A percentile compares a stretch with the other conserved stretches of the same genome.
Conservation (phyloP, 2,113 vertebrate genomes). For the Nibea coibor region DNA sequence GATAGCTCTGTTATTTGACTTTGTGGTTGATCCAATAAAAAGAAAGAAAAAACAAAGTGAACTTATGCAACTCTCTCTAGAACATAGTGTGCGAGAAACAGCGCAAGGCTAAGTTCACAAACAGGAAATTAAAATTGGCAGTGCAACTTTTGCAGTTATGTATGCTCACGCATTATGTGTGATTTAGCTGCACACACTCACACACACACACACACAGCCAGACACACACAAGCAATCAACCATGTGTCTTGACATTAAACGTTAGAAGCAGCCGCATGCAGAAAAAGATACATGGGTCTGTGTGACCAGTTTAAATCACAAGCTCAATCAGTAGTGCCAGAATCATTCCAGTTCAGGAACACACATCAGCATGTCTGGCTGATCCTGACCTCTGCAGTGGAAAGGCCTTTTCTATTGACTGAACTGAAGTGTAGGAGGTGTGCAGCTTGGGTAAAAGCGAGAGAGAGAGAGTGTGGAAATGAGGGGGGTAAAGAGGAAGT, state of each 20-base stretch:
- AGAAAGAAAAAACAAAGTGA: slow-evolving; percentile 37
- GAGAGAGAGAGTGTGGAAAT: slow-evolving; percentile 32
- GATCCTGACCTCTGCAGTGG: neutral
- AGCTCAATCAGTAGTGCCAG: slow-evolving; percentile 15
- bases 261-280: neutral
- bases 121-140: slow-evolving; percentile 83
- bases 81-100: slow-evolving; percentile 59
- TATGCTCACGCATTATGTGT: slow-evolving; percentile 54
- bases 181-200: slow-evolving; percentile 42
- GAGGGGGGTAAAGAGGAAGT: neutral
- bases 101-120: slow-evolving; percentile 73
- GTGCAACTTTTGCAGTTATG: slow-evolving; percentile 65
- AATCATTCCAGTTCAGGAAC: slow-evolving; percentile 16
- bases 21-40: slow-evolving; percentile 47
- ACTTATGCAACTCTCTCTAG: slow-evolving; percentile 44
- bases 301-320: slow-evolving; percentile 31
- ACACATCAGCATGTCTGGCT: slow-evolving; percentile 6
- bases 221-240: neutral
- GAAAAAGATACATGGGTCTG: neutral
- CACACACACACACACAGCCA: slow-evolving; percentile 13
- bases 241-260: slow-evolving; percentile 7
- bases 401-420: neutral
- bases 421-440: neutral
- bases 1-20: slow-evolving; percentile 32
- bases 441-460: slow-evolving; percentile 7